Conservation (phyloP, 1,140 invertebrate genomes). For the Micrasema longulum region DNA sequence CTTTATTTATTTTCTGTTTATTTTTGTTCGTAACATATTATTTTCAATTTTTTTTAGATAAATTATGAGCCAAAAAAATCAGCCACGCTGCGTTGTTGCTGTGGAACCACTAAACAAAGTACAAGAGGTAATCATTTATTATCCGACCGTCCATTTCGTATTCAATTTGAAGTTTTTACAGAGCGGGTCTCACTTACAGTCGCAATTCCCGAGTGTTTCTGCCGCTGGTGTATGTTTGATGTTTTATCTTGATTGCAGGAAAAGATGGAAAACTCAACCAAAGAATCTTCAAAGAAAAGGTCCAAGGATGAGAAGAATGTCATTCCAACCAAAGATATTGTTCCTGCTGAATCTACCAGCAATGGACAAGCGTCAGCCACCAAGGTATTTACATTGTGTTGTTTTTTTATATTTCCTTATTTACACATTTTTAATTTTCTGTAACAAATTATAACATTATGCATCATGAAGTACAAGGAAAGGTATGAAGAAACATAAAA, state of each 20-base stretch:
- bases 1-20: not conserved
- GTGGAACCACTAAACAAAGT: conserved; percentile 38
- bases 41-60: conserved; percentile 32
- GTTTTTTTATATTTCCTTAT: too few relatives aligned
- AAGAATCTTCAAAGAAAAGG: conserved; percentile 33
- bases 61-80: conserved; percentile 46
- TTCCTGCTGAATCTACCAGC: conserved; percentile 3
- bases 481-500: too few relatives aligned
- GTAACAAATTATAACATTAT: too few relatives aligned
- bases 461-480: too few relatives aligned
- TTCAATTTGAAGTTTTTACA: not conserved
- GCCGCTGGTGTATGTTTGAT: conserved; percentile 5
- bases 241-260: conserved; percentile 32
- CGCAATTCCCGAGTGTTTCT: too few relatives aligned
- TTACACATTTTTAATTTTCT: too few relatives aligned
- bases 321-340: conserved; percentile 9
- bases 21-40: not conserved
- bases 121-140: conserved; percentile 4
- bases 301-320: conserved; percentile 35
- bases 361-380: not conserved
- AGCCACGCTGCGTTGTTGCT: conserved; percentile 31
- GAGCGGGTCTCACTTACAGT: not conserved
- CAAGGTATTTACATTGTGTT: conserved; percentile 13
- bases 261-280: conserved; percentile 42
- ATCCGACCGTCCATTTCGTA: not conserved